A percentile compares a stretch with the other conserved stretches of the same genome.
Evolutionary conservation across 2,797 vertebrate species (phyloP).

Genomic region (Nannoperca australis): DNA sequence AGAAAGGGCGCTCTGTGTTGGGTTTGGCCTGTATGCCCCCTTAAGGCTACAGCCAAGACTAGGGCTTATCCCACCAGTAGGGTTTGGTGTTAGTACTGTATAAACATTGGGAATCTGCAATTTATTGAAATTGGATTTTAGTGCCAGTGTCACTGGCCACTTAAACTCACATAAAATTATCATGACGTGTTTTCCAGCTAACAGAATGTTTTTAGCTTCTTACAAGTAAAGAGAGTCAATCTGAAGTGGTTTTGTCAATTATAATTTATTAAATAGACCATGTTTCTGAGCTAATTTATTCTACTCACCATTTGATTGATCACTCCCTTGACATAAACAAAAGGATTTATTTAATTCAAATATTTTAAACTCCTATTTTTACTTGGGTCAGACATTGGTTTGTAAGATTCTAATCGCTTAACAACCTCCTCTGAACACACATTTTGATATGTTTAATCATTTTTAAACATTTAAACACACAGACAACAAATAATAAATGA

Average conservation of each 20-base stretch:
- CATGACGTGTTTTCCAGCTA: background rate
- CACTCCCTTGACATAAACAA: background rate
- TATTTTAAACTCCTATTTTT: background rate
- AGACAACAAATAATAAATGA: background rate
- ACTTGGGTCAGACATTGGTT: background rate
- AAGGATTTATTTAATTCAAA: background rate
- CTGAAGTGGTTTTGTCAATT: slow-evolving; percentile 6
- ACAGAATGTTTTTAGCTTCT: slow-evolving; percentile 7
- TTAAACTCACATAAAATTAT: background rate
- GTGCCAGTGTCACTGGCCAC: background rate
- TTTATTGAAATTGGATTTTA: background rate
- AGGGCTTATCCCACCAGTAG: background rate
- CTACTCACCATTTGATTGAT: background rate
- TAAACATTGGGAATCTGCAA: background rate
- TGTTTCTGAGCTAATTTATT: slow-evolving; percentile 1
- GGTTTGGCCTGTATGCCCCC: background rate
- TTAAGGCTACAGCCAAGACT: slow-evolving; percentile 10
- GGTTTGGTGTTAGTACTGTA: background rate
- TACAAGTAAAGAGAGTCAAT: background rate
- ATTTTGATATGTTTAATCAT: background rate
- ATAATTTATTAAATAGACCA: background rate
- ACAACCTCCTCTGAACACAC: background rate
- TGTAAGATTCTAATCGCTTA: background rate
- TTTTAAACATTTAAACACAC: background rate
- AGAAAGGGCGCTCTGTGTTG: background rate